Evolutionary conservation across 2,888 invertebrate species (phyloP), one percentile per base, ranked within the genome.

Genomic region (Drosophila ochracea): DNA sequence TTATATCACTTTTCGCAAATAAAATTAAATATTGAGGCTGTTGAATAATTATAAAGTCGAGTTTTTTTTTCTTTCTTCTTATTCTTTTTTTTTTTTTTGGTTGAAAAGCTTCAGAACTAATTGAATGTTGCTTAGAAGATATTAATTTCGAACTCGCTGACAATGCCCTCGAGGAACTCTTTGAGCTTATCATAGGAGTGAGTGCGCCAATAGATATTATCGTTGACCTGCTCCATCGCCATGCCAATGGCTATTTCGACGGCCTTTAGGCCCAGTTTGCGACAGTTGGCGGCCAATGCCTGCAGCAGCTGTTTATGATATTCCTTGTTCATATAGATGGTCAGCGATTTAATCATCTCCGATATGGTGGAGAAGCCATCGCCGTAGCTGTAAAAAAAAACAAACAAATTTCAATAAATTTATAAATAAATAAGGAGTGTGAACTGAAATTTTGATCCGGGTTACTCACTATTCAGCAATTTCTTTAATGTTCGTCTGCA

Each of bases 341-440:
- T 93, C 49, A 95, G 89, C 1, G 94, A 93, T 72, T 94, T 93
- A 49, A 95, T 93, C 94, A 95, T 94, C 74, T 94, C 94, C 30
- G 94, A 93, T 49, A 95, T 84, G 4, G 94, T 94, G 57, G 94
- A 94, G 86, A 95, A 95, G 16, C 94, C 95, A 84, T 94, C 94
- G 21, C 95, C 95, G 83, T 94, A 94, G 79, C 95, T 95, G 19
- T 31, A 64, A 47, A 31, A 25, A 19, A 2, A 21, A 11, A 30
- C 9, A 4, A 10, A n/a, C 7, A n/a, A 4, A n/a, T 10, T 2
- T 2, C 4, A 21, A 21, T 47, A 16, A 47, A 25, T 47, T 4
- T 25, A 47, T 47, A 47, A 16, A 21, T 21, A 47, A n/a, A 5
- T 41, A 41, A 41, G 10, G 41, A n/a, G n/a, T 41, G 13, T 11